phyloP scores from a whole-genome alignment of 2,888 invertebrate genomes.

The Boloria euphrosyne region DNA sequence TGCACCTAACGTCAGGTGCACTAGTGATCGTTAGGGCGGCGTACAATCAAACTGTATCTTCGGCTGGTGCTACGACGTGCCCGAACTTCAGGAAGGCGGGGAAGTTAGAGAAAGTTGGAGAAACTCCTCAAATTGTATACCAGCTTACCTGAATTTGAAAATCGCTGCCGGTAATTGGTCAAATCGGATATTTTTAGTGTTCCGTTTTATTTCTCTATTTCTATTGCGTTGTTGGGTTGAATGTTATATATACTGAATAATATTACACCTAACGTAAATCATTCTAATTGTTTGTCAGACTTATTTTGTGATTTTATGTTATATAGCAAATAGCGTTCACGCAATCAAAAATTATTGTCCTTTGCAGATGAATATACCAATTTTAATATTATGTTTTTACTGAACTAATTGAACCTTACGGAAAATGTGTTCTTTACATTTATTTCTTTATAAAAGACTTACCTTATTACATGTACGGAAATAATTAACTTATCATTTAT shows the following conservation, averaged over 20 bases:
- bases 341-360: too few species aligned
- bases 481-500: too few species aligned
- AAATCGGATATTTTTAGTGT: not conserved
- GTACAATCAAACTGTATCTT: constrained; percentile 28
- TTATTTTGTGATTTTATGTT: too few species aligned
- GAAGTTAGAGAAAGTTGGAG: constrained; percentile 19
- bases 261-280: too few species aligned
- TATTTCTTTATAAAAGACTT: too few species aligned
- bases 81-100: constrained; percentile 17
- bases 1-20: constrained; percentile 14
- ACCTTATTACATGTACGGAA: too few species aligned
- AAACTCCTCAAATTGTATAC: constrained; percentile 24
- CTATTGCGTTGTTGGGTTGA: not conserved
- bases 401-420: too few species aligned
- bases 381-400: too few species aligned
- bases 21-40: constrained; percentile 17
- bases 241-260: not conserved
- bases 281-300: too few species aligned
- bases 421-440: too few species aligned
- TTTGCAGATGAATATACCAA: too few species aligned
- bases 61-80: constrained; percentile 20
- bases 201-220: not conserved
- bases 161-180: constrained; percentile 15
- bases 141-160: constrained; percentile 19
- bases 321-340: too few species aligned